Evolutionary conservation across 2,888 invertebrate genomes (phyloP), one percentile per base, ranked within the genome.

Genomic region (Oxycera nigricornis): DNA sequence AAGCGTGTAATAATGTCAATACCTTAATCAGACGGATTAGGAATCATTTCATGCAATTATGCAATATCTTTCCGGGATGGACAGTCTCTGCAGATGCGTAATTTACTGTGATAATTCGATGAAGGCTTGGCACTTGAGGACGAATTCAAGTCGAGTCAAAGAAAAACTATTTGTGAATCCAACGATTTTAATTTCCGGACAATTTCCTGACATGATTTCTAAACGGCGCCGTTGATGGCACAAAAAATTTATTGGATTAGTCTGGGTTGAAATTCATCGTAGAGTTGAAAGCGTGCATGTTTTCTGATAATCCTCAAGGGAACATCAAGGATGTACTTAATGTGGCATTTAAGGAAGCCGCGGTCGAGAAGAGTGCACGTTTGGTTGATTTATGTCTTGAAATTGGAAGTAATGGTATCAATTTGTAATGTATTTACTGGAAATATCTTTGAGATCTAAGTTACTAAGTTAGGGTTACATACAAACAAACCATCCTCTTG

Each of bases 171-270:
- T 39, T 41, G 28, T 31, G 26, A 65, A 61, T 73, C 50, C 39
- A 74, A 74, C 59, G 74, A 72, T 72, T 74, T 74, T 74, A 74
- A 76, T 76, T 76, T 76, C 76, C 76, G 74, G 76, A 30, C 74
- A 76, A 76, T 76, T 76, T 76, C 76, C 76, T 72, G 72, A 76
- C 57, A 74, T 55, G 67, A 74, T 74, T 72, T 73, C 46, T 35
- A 73, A 76, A 72, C 74, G 74, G 72, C 65, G 41, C 70, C 59
- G 73, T 57, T 76, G 74, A 76, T 76, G 72, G 70, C 65, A 76
- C 73, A 59, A 46, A 20, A 59, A 73, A 72, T 73, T 76, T 74
- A 74, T 76, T 67, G 67, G 67, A 39, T 35, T 22, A 59, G 72
- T 67, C 67, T 74, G 59, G 73, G 50, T 74, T 72, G 50, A 59